phyloP scores from a whole-genome alignment of 2,797 vertebrate genomes.

The Sarcoramphus papa region DNA sequence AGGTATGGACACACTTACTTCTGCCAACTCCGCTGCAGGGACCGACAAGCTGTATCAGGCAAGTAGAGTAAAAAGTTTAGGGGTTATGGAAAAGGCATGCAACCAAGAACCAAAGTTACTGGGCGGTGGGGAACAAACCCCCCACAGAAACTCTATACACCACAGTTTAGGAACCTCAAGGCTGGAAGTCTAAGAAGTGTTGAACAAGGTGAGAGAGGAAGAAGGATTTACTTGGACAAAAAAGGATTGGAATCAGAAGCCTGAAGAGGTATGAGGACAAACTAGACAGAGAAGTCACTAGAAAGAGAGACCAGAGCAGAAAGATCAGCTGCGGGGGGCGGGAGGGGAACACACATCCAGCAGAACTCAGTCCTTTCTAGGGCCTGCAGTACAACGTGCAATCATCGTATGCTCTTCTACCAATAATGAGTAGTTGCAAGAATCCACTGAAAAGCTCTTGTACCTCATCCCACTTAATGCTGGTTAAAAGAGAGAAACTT shows the following conservation, averaged over 20 bases:
- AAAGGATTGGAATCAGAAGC: background rate
- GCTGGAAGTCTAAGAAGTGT: background rate
- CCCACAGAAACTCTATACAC: background rate
- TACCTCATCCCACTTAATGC: background rate
- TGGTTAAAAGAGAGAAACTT: background rate
- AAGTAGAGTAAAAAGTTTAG: background rate
- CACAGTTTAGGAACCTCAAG: background rate
- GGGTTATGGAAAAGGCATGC: background rate
- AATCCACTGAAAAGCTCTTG: background rate
- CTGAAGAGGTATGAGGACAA: background rate
- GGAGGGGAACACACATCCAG: background rate
- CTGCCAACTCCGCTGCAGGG: background rate
- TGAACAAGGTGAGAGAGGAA: background rate
- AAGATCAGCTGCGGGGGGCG: background rate
- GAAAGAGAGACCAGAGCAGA: background rate
- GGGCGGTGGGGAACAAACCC: too few species aligned
- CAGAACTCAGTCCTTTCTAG: background rate
- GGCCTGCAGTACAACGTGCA: fast-evolving
- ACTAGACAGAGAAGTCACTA: background rate
- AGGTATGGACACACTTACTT: background rate
- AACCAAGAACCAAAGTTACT: background rate
- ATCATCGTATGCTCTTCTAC: background rate
- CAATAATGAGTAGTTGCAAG: background rate
- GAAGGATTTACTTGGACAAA: background rate
- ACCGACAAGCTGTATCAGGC: background rate